Base-by-base conservation (phyloP, 1,140 invertebrate genomes). In the Drosophila pruinosa region DNA sequence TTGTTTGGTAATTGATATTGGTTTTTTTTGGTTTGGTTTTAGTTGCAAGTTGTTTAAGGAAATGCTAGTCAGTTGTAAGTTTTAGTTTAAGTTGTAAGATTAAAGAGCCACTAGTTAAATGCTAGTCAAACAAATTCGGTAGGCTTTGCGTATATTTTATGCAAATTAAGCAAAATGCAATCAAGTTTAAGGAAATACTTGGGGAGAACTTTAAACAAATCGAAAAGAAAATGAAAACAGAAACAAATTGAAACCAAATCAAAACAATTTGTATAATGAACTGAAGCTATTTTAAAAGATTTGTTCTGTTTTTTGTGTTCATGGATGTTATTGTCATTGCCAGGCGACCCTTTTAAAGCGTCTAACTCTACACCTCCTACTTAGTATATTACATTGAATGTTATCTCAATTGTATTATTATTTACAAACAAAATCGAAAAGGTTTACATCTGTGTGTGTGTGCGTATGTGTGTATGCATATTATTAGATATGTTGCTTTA, bases 81-180 rank as follows among this genome's bases (percentile, higher is more conserved):
- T n/a, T 24, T 24, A 22, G 22, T 69, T 15, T 36, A 79, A 43
- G 63, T 65, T 62, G 61, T 36, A 59, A 68, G 71, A 63, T 72
- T 61, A 62, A 85, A 77, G 82, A 88, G 69, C 81, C 81, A 85
- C 82, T 85, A 47, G 26, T 58, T 58, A 86, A 86, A 77, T 86
- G 77, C 80, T 85, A 85, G 58, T 75, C 80, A 85, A 75, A 85
- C 72, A 81, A 80, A 80, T 80, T 72, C 48, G 61, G 75, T 78
- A 78, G 78, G 69, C 81, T 85, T 85, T 86, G 81, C 68, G 69
- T 80, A 80, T 59, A 63, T 41, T 53, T 64, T 80, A 81, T 82
- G 79, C 79, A 82, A 82, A 82, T 78, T 61, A 82, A 47, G 71
- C 79, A 78, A 83, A 82, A 83, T 82, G 78, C 78, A 83, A 82